Conservation (phyloP, 2,113 vertebrate genomes). For the Cyprinodon variegatus region DNA sequence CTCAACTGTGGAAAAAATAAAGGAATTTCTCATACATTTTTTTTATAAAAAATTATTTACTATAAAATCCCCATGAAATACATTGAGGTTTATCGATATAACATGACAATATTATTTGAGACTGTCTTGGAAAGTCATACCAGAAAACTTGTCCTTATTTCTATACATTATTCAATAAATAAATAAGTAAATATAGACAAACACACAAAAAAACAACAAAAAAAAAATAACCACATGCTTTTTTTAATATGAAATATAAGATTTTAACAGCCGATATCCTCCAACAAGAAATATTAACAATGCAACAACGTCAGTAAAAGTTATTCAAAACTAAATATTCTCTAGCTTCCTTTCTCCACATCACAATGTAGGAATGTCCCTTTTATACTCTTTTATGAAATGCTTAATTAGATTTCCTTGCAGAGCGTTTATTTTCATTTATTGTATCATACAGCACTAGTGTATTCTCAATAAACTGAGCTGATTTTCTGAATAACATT, state of each 20-base stretch:
- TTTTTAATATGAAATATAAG: conserved; percentile 5
- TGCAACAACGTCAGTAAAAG: conserved; percentile 42
- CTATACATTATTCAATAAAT: neutral
- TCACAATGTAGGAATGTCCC: conserved; percentile 70
- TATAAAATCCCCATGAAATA: neutral
- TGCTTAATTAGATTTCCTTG: conserved; percentile 89
- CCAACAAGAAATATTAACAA: conserved; percentile 46
- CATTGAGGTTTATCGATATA: neutral
- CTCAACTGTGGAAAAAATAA: too few relatives aligned
- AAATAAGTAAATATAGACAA: too few relatives aligned
- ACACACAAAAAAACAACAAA: neutral
- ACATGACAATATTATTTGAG: neutral
- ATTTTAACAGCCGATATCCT: conserved; percentile 51
- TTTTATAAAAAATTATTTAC: too few relatives aligned
- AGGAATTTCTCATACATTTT: too few relatives aligned
- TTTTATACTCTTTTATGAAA: conserved; percentile 84
- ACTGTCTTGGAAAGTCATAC: neutral
- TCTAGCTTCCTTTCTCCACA: conserved; percentile 53
- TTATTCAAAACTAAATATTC: conserved; percentile 62
- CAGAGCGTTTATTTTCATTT: conserved; percentile 86
- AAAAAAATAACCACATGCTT: neutral
- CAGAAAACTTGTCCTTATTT: neutral
- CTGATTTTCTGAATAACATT: conserved; percentile 83
- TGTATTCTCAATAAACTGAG: conserved; percentile 86
- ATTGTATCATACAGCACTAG: conserved; percentile 84